phyloP scores from a whole-genome alignment of 2,797 vertebrate genomes.

The Anguilla pacifica region DNA sequence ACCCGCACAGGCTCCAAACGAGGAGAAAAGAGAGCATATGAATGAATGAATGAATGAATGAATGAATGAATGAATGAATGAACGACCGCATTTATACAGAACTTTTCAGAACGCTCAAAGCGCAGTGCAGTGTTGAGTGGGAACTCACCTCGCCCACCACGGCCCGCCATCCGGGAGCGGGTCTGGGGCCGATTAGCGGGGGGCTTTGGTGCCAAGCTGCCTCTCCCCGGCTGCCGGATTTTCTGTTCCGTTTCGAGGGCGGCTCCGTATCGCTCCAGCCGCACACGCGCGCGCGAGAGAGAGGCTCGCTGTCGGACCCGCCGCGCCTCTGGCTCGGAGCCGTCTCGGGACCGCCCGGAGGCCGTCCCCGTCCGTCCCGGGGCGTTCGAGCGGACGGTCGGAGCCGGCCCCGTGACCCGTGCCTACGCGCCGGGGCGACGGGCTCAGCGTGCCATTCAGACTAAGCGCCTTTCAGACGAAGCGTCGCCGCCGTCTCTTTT shows the following conservation, averaged over 20 bases:
- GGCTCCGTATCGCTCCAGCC: slow-evolving; percentile 43
- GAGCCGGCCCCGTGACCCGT: slow-evolving; percentile 65
- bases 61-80: too few species aligned
- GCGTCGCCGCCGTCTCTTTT: slow-evolving; percentile 29
- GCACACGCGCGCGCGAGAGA: slow-evolving; percentile 27
- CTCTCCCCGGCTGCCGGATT: slow-evolving; percentile 20
- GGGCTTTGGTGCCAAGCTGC: background rate
- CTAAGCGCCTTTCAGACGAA: slow-evolving; percentile 31
- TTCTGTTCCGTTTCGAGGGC: slow-evolving; percentile 37
- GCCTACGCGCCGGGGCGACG: slow-evolving; percentile 52
- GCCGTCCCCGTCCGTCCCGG: slow-evolving; percentile 48
- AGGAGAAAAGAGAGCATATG: slow-evolving; percentile 7
- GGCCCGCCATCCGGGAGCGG: background rate
- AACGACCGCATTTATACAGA: too few species aligned
- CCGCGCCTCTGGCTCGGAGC: slow-evolving; percentile 40
- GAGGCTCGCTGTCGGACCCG: slow-evolving; percentile 25
- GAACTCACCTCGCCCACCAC: too few species aligned
- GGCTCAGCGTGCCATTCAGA: slow-evolving; percentile 46
- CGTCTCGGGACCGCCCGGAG: slow-evolving; percentile 48
- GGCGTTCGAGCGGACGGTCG: slow-evolving; percentile 55
- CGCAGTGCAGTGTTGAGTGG: too few species aligned
- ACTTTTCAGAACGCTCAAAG: too few species aligned
- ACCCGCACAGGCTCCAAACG: background rate
- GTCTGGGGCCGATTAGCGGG: slow-evolving; percentile 42
- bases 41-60: background rate